Base-by-base conservation (phyloP, 2,888 invertebrate species). In the Zaprionus bogoriensis region DNA sequence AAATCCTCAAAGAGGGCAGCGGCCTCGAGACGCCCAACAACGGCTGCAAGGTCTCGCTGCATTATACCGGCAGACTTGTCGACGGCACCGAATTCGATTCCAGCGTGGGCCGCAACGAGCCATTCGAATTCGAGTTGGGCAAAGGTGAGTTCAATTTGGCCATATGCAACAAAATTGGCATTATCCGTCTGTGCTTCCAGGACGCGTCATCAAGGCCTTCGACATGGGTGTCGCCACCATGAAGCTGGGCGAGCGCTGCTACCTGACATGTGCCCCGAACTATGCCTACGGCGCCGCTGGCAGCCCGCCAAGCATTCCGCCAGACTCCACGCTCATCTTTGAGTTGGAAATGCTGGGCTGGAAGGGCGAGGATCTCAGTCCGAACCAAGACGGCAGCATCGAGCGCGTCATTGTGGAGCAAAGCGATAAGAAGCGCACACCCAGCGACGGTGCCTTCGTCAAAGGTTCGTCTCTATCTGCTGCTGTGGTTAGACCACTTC, bases 41-140 rank as follows among this genome's bases (percentile, higher is more conserved):
- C 46, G 97, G 97, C 1, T 95, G 94, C 89, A 94, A 92, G 85
- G 93, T 95, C 6, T 93, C 91, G 3, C 95, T 97, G 0, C 98
- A 99, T 91, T 99, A 99, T 89, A 96, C 95, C 1, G 99, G 99
- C 25, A 96, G 95, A 1, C 92, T 99, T 25, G 70, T 77, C 2
- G 96, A 98, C 91, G 99, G 99, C 32, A 95, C 95, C 2, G 94
- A 96, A 88, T 99, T 99, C 89, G 99, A 99, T 91, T 97, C 98
- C 0, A 98, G 97, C 89, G 93, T 94, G 74, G 95, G 96, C 77
- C 93, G 97, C 62, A 94, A 94, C 67, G 94, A 95, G 65, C 95
- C 96, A 1, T 99, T 99, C 88, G 93, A 95, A 83, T 99, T 99
- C 89, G 93, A 93, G 72, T 92, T 99, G 44, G 98, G 97, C 65